Evolutionary conservation across 1,140 invertebrate genomes (phyloP).

Genomic region (Anoplophora glabripennis): DNA sequence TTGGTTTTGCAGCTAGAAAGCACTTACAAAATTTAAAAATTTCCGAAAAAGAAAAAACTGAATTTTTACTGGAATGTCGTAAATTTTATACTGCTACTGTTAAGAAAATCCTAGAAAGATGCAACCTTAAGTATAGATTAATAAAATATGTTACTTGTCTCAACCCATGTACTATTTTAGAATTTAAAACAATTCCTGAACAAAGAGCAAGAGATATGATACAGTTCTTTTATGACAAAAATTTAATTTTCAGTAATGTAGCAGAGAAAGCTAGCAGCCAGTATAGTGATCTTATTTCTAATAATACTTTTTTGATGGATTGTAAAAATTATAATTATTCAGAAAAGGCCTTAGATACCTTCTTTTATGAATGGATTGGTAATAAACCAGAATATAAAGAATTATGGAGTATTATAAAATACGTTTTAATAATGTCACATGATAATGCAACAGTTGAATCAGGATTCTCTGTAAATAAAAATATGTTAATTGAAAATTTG

Average conservation of each 20-base stretch:
- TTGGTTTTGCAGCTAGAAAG: not conserved
- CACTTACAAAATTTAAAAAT: not conserved
- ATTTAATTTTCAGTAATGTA: not conserved
- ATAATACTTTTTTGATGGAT: not conserved
- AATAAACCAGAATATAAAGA: too few relatives aligned
- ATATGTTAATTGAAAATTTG: too few relatives aligned
- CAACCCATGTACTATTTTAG: not conserved
- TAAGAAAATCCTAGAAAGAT: not conserved
- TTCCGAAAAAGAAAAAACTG: constrained; percentile 1
- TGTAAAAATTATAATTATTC: not conserved
- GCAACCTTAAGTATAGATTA: not conserved
- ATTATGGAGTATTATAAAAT: too few relatives aligned
- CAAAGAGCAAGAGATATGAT: not conserved
- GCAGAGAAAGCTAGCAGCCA: not conserved
- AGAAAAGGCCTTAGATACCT: not conserved
- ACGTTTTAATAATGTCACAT: too few relatives aligned
- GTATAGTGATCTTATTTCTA: not conserved
- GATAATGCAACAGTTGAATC: too few relatives aligned
- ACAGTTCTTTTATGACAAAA: constrained; percentile 2
- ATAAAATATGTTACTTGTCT: constrained; percentile 1
- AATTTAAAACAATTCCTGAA: not conserved
- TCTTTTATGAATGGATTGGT: not conserved
- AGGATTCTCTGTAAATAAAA: too few relatives aligned
- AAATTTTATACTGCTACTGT: not conserved
- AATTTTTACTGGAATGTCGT: not conserved